Evolutionary conservation across 1,140 invertebrate genomes (phyloP), one percentile per base, ranked within the genome.

Genomic region (Sarcophaga bullata): DNA sequence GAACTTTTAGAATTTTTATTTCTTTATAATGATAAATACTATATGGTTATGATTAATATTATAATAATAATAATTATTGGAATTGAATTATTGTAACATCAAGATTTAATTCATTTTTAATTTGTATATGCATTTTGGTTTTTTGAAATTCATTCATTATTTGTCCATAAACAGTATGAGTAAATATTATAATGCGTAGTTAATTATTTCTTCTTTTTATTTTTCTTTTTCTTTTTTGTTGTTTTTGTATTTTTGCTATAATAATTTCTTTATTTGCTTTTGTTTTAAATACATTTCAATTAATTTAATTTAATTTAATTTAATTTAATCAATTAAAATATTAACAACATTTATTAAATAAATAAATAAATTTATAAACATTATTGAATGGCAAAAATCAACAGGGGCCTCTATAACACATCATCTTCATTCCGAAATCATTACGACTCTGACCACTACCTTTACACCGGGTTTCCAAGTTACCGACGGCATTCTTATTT

Each of bases 1-100:
- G 54, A 58, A 58, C 54, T 58, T 58, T 58, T 37, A 37, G 25
- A 37, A 37, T n/a, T 68, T 68, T 68, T 68, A 17, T 68, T 68
- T 7, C 6, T 58, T 58, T 13, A n/a, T 58, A n/a, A 37, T 37
- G 25, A 58, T 58, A 68, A 68, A 19, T 17, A 68, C 17, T 68
- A n/a, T 68, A 68, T 19, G 17, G 17, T 68, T 25, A 68, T 68
- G 62, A 19, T 68, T 19, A 17, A 68, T 68, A 68, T 68, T 68
- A 68, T 58, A 58, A 58, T 58, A 58, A 13, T 19, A 68, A 19
- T 68, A 19, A 68, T 68, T 68, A 25, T 68, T 68, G 62, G 62
- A 68, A 19, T n/a, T 68, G 62, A n/a, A 68, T 68, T 68, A 68
- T 68, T 68, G 62, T 58, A 68, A 68, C 62, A 68, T 68, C 62